These are phyloP conservation scores for Trilocha varians DNA, from an alignment of 2,888 invertebrate genomes.

Conservation along the genomic window DNA sequence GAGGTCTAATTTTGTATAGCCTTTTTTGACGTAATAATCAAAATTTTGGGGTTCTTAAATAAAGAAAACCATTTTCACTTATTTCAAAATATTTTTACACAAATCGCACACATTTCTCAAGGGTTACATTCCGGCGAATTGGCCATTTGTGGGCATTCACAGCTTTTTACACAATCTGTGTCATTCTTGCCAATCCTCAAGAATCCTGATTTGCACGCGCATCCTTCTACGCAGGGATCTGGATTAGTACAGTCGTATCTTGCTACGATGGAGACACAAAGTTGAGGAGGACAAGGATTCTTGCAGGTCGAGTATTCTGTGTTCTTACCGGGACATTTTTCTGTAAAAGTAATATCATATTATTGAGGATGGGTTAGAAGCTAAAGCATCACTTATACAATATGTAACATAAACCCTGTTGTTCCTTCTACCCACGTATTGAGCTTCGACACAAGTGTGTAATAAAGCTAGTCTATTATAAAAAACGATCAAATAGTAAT, in stretches of 20 bases:
- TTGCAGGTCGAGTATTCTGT: constrained; percentile 6
- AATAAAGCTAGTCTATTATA: too few species aligned
- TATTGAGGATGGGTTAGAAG: too few species aligned
- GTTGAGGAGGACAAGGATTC: not conserved
- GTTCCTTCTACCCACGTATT: too few species aligned
- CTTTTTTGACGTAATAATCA: too few species aligned
- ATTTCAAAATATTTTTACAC: not conserved
- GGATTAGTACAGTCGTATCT: not conserved
- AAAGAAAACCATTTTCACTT: not conserved
- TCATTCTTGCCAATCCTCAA: not conserved
- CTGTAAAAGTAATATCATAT: not conserved
- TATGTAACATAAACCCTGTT: too few species aligned
- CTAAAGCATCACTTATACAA: too few species aligned
- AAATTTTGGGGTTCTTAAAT: too few species aligned
- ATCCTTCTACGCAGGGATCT: not conserved
- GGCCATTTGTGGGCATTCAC: not conserved
- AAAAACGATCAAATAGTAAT: too few species aligned
- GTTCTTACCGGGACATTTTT: constrained; percentile 1
- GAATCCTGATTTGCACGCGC: not conserved
- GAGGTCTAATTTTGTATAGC: too few species aligned
- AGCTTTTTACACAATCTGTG: not conserved
- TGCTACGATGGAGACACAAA: not conserved
- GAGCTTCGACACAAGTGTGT: too few species aligned
- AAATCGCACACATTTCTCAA: too few species aligned
- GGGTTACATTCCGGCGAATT: too few species aligned